Evolutionary conservation across 2,797 vertebrate species (phyloP).

Genomic region (Streptopelia turtur): DNA sequence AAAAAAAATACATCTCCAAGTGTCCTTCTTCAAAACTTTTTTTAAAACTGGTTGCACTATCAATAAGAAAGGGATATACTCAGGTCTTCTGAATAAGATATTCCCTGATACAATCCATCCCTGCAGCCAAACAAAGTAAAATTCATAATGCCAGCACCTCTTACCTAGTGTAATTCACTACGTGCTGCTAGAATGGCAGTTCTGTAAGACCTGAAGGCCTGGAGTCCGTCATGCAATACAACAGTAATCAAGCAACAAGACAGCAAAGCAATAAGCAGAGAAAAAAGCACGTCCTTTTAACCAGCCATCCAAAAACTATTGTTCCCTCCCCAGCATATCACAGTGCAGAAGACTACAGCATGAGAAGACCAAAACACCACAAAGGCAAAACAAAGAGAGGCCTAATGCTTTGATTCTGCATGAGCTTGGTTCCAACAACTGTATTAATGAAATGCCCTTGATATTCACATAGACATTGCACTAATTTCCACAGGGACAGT

Average conservation of each 20-base stretch:
- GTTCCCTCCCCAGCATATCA: neutral
- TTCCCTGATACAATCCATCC: neutral
- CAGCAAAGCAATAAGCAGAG: neutral
- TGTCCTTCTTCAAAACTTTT: neutral
- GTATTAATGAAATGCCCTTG: neutral
- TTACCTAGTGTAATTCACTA: neutral
- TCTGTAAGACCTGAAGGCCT: neutral
- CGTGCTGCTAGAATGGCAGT: neutral
- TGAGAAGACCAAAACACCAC: neutral
- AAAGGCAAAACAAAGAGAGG: neutral
- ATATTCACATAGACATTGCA: neutral
- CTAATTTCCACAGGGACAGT: neutral
- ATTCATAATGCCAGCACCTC: neutral
- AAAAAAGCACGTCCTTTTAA: neutral
- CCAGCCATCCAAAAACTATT: neutral
- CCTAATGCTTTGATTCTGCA: neutral
- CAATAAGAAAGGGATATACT: neutral
- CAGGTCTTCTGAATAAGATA: neutral
- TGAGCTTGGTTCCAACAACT: neutral
- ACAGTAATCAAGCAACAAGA: neutral
- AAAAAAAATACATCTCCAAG: neutral
- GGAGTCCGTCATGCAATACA: fast-evolving
- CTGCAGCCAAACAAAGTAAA: neutral
- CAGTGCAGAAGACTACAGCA: neutral
- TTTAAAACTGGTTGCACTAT: neutral